Base-by-base conservation (phyloP, 2,888 invertebrate species). In the Lasioglossum zephyrum region DNA sequence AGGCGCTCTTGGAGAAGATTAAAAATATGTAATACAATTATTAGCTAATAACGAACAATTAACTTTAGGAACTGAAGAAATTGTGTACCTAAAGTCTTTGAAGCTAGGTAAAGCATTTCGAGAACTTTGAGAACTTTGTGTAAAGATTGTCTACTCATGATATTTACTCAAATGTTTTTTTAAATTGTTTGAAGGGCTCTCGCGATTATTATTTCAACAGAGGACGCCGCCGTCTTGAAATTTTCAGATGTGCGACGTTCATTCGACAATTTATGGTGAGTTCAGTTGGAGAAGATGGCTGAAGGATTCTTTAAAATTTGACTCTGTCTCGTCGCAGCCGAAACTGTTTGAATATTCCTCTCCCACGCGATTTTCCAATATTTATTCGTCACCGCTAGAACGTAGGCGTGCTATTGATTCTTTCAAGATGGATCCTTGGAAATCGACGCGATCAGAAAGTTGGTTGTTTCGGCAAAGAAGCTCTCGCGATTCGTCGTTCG, bases 361-460 rank as follows among this genome's bases (percentile, higher is more conserved):
- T 66, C 53, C 39, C 16, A 41, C 26, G 44, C 44, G 76, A 47
- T 73, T 73, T 22, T 49, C 5, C 13, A 49, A 44, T 76, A 47
- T 63, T 36, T 53, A 41, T 22, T 13, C 22, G 4, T 22, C 1
- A 5, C 22, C 1, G 53, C 72, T 5, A 1, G 6, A 9, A 63
- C n/a, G 47, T 47, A 36, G n/a, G 49, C 36, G 41, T 22, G 26
- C 9, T 53, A 83, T 84, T 47, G 77, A 84, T 82, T 53, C 47
- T 69, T 41, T n/a, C 8, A 26, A 18, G 8, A 13, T 4, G 13
- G 11, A 36, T 31, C 31, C 31, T 31, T 31, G 31, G 1, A 31
- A 31, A 5, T 63, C 63, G 2, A 63, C 31, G 63, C 31, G 31
- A 63, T 31, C 16, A 16, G 57, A n/a, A n/a, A 57, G n/a, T 57